Evolutionary conservation across 2,113 vertebrate species (phyloP).

Genomic region (Microtus pennsylvanicus): DNA sequence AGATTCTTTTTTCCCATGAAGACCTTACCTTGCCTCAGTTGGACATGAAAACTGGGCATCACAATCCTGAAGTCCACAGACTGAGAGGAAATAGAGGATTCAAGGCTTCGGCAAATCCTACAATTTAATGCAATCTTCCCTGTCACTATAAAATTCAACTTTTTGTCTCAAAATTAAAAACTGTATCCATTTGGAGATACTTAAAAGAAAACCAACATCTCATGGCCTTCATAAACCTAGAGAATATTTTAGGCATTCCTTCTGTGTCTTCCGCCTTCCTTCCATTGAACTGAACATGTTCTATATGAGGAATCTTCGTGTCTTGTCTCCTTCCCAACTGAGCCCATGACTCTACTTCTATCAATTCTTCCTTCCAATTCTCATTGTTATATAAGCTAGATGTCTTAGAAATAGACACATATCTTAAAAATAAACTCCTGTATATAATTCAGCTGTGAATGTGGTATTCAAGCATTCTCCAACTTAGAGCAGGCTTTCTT

Average conservation of each 20-base stretch:
- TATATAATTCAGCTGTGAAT: conserved; percentile 77
- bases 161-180: neutral
- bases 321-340: conserved; percentile 32
- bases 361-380: conserved; percentile 68
- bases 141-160: conserved; percentile 10
- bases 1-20: neutral
- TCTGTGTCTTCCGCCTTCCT: conserved; percentile 27
- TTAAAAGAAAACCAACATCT: conserved; percentile 33
- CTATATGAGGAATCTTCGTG: conserved; percentile 30
- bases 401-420: conserved; percentile 76
- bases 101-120: neutral
- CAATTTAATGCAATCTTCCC: conserved; percentile 55
- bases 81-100: neutral
- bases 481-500: conserved; percentile 75
- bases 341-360: conserved; percentile 67
- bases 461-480: conserved; percentile 75
- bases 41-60: neutral
- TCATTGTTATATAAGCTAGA: conserved; percentile 75
- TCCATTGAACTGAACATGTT: conserved; percentile 26
- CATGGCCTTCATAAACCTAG: conserved; percentile 13
- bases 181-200: neutral
- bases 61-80: neutral
- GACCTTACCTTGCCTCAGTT: neutral
- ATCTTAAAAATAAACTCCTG: conserved; percentile 78
- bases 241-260: conserved; percentile 40